Conservation (phyloP, 2,888 invertebrate species). For the Agriopis aurantiaria region DNA sequence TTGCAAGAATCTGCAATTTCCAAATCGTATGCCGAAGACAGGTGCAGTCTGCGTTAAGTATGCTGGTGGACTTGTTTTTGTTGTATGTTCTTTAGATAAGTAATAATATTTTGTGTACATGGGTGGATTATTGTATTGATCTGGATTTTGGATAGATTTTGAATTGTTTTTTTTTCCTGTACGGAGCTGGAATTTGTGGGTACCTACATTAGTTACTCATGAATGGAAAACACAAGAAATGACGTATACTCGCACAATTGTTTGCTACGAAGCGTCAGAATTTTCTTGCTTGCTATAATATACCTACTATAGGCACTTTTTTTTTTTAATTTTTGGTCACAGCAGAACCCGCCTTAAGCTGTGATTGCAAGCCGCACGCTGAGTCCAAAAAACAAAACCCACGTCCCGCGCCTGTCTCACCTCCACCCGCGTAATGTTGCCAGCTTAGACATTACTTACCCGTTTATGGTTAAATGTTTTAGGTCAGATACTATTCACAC, state of each 20-base stretch:
- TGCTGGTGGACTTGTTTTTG: not conserved
- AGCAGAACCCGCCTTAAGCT: no score
- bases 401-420: no score
- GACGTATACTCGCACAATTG: not conserved
- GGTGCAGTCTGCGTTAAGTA: not conserved
- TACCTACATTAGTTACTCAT: not conserved
- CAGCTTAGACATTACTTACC: no score
- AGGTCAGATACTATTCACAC: no score
- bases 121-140: not conserved
- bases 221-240: not conserved
- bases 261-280: not conserved
- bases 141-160: not conserved
- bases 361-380: no score
- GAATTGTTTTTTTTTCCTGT: not conserved
- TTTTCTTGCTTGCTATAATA: not conserved
- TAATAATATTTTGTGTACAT: not conserved
- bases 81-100: not conserved
- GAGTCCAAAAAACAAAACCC: no score
- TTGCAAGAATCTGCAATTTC: conserved; percentile 8
- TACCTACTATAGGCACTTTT: not conserved
- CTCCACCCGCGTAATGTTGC: no score
- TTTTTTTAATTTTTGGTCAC: not conserved
- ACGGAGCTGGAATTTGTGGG: not conserved
- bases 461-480: no score
- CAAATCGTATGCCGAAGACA: conserved; percentile 1